Evolutionary conservation across 2,888 invertebrate genomes (phyloP), one percentile per base, ranked within the genome.

Genomic region (Dichetophora obliterata): DNA sequence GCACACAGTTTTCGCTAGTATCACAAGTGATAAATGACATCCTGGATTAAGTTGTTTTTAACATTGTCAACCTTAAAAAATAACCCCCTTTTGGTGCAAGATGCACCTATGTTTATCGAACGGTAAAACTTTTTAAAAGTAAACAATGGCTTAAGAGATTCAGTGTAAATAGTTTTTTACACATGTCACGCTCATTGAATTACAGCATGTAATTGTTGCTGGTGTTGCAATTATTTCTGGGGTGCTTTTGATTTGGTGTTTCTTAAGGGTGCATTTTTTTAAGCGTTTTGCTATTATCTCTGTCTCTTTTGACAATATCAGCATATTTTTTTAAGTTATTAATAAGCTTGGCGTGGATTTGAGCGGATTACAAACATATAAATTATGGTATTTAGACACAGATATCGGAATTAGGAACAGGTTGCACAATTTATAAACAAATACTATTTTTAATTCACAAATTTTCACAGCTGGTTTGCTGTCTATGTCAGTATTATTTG

Each of bases 111-210:
- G 14, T 24, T 31, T 5, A 14, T 22, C 22, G 27, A 59, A 22
- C 6, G 43, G 22, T 27, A 24, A 6, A 65, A 52, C 37, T 75
- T 84, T 79, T 84, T 83, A 83, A 87, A 86, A 84, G 84, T 85
- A 88, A 88, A 88, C 87, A 88, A 83, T 81, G 85, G 82, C 83
- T 88, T 86, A 84, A 85, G 84, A 84, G 87, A 80, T 86, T 88
- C 88, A 86, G 80, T 66, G 80, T 73, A 82, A 85, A 87, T 84
- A 82, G 83, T 83, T 84, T 85, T 85, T 86, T 88, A 88, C 88
- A 88, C 87, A 88, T 88, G 88, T 87, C 82, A 81, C 83, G 81
- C 81, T 82, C 82, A 81, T 81, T 83, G 85, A 85, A 85, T 86
- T 85, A 87, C 86, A 83, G 80, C 84, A 82, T 86, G 86, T 87